Evolutionary conservation across 2,797 vertebrate genomes (phyloP).

Genomic region (Clamator glandarius): DNA sequence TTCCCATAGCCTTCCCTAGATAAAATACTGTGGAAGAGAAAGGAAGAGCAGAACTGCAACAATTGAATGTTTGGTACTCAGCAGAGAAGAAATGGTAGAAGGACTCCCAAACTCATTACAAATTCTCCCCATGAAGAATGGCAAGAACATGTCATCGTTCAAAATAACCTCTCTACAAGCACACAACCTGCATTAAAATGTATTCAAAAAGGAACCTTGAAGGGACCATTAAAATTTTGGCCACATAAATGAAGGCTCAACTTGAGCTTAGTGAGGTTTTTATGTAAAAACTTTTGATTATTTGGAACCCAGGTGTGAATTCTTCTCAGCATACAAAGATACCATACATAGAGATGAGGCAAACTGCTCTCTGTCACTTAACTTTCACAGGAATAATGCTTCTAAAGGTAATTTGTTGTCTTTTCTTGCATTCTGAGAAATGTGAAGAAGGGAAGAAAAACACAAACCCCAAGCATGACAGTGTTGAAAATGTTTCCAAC

Average conservation of each 20-base stretch:
- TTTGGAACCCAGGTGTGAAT: not conserved
- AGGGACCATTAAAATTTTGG: not conserved
- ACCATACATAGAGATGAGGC: not conserved
- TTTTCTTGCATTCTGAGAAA: constrained; percentile 35
- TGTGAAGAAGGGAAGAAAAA: not conserved
- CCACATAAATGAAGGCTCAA: not conserved
- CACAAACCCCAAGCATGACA: not conserved
- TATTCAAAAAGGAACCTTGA: not conserved
- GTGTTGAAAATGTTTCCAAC: not conserved
- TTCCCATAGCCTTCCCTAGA: not conserved
- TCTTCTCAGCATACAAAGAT: not conserved
- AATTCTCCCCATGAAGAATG: not conserved
- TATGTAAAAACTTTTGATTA: not conserved
- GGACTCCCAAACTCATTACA: not conserved
- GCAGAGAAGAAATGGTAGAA: not conserved
- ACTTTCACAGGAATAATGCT: not conserved
- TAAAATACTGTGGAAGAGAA: not conserved
- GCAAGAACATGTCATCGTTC: not conserved
- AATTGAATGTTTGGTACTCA: not conserved
- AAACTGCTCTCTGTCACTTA: not conserved
- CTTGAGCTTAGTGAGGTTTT: not conserved
- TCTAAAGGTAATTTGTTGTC: not conserved
- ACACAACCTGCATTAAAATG: not conserved
- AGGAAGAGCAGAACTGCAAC: not conserved
- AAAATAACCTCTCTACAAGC: not conserved